phyloP scores from a whole-genome alignment of 2,113 vertebrate species.

The Coryphaenoides rupestris region DNA sequence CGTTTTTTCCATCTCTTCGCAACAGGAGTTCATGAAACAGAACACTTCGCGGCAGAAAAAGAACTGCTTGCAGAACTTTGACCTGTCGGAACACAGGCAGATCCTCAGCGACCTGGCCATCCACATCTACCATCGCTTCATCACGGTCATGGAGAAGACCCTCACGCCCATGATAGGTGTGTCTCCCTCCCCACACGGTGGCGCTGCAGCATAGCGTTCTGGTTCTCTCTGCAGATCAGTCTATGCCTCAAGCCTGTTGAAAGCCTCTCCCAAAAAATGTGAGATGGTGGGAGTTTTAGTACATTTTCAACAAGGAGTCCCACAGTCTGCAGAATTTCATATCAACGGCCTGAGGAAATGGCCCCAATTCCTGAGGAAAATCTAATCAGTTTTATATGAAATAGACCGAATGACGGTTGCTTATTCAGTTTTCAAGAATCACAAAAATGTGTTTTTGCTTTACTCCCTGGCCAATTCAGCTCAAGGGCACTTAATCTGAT shows the following conservation, averaged over 20 bases:
- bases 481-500: no score
- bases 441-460: no score
- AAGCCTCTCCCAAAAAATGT: no score
- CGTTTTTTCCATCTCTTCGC: slow-evolving; percentile 1
- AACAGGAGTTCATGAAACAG: slow-evolving; percentile 86
- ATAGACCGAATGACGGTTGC: no score
- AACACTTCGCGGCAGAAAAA: slow-evolving; percentile 86
- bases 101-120: slow-evolving; percentile 94
- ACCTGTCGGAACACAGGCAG: slow-evolving; percentile 93
- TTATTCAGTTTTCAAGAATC: no score
- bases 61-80: slow-evolving; percentile 92
- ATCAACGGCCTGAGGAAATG: no score
- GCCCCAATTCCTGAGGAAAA: no score
- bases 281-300: no score
- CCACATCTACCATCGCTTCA: slow-evolving; percentile 87
- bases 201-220: background rate
- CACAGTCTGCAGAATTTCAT: no score
- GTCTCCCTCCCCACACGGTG: slow-evolving; percentile 2
- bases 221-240: background rate
- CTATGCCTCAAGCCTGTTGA: background rate
- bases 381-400: no score
- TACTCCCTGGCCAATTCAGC: no score
- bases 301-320: no score
- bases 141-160: slow-evolving; percentile 82
- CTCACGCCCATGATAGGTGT: slow-evolving; percentile 87